These are phyloP conservation scores for Gasterosteus aculeatus DNA, from an alignment of 2,113 vertebrate genomes.

Conservation along the genomic window DNA sequence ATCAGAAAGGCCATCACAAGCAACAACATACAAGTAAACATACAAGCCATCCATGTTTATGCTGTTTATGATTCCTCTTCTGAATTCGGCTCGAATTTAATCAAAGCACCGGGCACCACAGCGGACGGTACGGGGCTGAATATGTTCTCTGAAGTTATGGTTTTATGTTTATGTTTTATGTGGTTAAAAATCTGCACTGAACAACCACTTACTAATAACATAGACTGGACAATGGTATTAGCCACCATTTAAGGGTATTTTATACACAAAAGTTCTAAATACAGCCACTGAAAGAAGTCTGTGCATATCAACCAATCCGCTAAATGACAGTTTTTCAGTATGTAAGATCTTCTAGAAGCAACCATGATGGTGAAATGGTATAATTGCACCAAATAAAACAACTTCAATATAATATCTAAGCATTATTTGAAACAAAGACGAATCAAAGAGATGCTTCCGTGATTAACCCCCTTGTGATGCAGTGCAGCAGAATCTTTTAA, in stretches of 20 bases:
- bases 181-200: constrained; percentile 10
- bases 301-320: not conserved
- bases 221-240: not conserved
- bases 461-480: constrained; percentile 16
- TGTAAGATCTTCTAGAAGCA: not conserved
- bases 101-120: constrained; percentile 18
- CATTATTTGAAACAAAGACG: constrained; percentile 23
- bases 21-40: constrained; percentile 62
- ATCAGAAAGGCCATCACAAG: constrained; percentile 68
- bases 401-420: not conserved
- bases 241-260: not conserved
- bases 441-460: constrained; percentile 18
- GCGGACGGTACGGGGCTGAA: constrained; percentile 9
- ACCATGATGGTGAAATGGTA: not conserved
- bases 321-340: not conserved
- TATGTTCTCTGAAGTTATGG: constrained; percentile 4
- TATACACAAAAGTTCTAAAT: not conserved
- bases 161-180: constrained; percentile 14
- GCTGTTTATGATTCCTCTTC: constrained; percentile 26
- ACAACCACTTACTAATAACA: not conserved
- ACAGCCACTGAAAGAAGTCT: not conserved
- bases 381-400: not conserved
- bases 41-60: constrained; percentile 45
- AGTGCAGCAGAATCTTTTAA: not conserved
- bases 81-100: constrained; percentile 32